Evolutionary conservation across 2,797 vertebrate genomes (phyloP).

Genomic region (Threskiornis aethiopicus): DNA sequence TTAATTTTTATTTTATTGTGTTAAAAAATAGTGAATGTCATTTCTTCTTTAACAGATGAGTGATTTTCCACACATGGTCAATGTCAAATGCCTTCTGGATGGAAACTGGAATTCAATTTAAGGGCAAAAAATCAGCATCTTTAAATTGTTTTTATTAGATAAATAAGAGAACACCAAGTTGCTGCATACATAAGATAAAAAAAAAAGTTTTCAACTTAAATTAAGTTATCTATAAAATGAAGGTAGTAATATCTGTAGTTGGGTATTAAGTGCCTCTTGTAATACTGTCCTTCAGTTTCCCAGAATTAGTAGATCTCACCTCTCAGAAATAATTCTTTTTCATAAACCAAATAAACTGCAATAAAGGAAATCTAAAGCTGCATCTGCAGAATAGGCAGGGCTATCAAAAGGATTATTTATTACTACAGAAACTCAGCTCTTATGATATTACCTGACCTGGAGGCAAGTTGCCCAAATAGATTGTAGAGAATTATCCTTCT

Average conservation of each 20-base stretch:
- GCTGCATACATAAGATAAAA: background rate
- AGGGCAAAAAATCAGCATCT: background rate
- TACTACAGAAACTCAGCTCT: background rate
- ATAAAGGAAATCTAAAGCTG: background rate
- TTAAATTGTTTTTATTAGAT: background rate
- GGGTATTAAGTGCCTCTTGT: background rate
- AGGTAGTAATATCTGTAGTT: background rate
- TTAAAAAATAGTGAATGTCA: background rate
- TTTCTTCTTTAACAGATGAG: background rate
- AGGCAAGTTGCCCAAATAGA: background rate
- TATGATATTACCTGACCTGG: background rate
- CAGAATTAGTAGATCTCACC: background rate
- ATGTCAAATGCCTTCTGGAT: background rate
- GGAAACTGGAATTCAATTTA: background rate
- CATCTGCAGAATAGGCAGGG: background rate
- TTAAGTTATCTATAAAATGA: background rate
- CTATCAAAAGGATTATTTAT: background rate
- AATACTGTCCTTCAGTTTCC: background rate
- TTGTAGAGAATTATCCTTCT: background rate
- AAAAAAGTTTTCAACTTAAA: background rate
- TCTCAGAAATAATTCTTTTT: background rate
- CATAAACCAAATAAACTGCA: background rate
- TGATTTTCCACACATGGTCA: background rate
- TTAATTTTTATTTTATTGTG: background rate
- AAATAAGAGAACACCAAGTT: background rate